Evolutionary conservation across 2,113 vertebrate species (phyloP), one percentile per base, ranked within the genome.

Genomic region (Pachypanchax playfairii): DNA sequence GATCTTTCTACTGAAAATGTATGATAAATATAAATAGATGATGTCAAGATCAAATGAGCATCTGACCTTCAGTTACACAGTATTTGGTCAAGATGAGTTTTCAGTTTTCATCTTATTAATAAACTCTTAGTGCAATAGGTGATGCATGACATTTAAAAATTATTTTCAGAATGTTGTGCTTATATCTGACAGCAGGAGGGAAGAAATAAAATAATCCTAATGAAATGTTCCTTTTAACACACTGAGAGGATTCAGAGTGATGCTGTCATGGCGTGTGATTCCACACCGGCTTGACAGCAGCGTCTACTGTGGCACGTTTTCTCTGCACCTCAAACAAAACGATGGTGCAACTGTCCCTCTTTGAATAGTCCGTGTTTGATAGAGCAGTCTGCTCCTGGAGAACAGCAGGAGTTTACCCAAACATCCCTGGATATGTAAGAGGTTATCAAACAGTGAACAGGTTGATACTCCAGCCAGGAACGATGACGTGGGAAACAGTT

Each of bases 361-460:
- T 49, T 26, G 24, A 48, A 17, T 15, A 26, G 43, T 10, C 21
- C 13, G 4, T 24, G 1, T 47, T 42, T 7, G 43, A 21, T 3
- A 39, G 3, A 36, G 4, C 3, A 14, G 18, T 24, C 33, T 20
- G 35, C 20, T 60, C 28, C 61, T 59, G 18, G 20, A 60, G 52
- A 61, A 38, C 35, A 44, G 36, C n/a, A 12, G 18, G 20, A 38
- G 56, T 51, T 44, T 4, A 60, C 18, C 59, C 51, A 47, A 66
- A 39, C n/a, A 24, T 28, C 28, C 46, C 57, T 38, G 54, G 59
- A 66, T 39, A 48, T 31, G 51, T 51, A 70, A 57, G n/a, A 66
- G 41, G 33, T 61, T 61, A 47, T 31, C 57, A 66, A 42, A 56
- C 24, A 38, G 39, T 70, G 57, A 70, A 65, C 20, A 55, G 39